Conservation (phyloP, 2,888 invertebrate genomes). For the Aspidiotus destructor region DNA sequence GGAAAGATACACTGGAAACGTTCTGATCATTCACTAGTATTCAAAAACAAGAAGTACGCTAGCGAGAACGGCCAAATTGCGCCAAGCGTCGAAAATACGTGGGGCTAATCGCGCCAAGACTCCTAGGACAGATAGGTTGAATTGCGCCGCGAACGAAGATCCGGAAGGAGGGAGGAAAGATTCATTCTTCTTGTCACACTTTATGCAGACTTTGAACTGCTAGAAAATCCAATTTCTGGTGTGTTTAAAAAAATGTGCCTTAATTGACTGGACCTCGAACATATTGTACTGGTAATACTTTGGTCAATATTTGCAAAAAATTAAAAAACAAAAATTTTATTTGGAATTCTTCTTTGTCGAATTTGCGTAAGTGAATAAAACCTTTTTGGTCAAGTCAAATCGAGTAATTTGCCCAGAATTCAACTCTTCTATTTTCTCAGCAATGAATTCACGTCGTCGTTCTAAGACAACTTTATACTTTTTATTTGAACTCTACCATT, state of each 20-base stretch:
- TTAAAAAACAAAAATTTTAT: not conserved
- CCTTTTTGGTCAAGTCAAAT: no score
- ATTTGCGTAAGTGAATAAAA: no score
- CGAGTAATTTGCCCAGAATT: no score
- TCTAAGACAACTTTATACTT: no score
- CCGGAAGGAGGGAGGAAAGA: not conserved
- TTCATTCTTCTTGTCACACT: not conserved
- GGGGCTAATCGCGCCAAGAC: slow-evolving; percentile 1
- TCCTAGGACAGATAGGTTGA: not conserved
- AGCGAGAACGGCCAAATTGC: not conserved
- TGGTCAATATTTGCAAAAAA: not conserved
- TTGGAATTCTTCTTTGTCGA: no score
- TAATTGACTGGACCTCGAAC: not conserved
- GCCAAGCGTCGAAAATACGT: not conserved
- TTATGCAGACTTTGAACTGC: not conserved
- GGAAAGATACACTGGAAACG: no score
- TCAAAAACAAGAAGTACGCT: not conserved
- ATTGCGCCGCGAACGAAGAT: slow-evolving; percentile 1
- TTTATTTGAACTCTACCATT: no score
- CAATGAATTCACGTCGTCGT: no score
- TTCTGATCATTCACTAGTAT: no score
- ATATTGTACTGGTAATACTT: not conserved
- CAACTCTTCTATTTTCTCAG: no score
- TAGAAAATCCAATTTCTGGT: not conserved
- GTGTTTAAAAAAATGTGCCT: not conserved